These are phyloP conservation scores for Musca vetustissima DNA, from an alignment of 1,140 invertebrate genomes.

Conservation along the genomic window DNA sequence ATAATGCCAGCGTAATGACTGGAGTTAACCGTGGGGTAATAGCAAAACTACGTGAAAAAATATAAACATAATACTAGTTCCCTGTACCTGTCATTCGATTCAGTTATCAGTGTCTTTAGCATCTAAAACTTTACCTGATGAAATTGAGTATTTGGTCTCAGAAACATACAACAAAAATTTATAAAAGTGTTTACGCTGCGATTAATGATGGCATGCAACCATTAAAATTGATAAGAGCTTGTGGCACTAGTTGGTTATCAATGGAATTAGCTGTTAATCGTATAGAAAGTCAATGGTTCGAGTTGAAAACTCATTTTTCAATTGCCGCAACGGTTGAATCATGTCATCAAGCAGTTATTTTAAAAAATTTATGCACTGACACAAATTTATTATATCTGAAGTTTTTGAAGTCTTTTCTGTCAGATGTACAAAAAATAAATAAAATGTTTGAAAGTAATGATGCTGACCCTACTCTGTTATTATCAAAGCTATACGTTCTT, in stretches of 20 bases:
- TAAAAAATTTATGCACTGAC: neutral
- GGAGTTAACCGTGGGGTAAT: conserved; percentile 2
- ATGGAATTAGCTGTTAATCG: neutral
- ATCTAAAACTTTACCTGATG: conserved; percentile 6
- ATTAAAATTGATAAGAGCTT: neutral
- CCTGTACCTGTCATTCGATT: conserved; percentile 9
- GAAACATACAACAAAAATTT: conserved; percentile 12
- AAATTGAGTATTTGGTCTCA: neutral
- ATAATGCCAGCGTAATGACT: conserved; percentile 11
- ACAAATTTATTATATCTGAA: neutral
- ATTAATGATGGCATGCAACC: conserved; percentile 4
- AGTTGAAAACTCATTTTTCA: neutral
- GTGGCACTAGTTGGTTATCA: neutral
- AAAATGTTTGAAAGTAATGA: conserved; percentile 3
- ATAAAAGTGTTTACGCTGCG: neutral
- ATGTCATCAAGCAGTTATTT: conserved; percentile 16
- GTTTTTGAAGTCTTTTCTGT: neutral
- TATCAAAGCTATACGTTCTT: neutral
- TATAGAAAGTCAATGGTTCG: neutral
- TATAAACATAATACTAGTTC: neutral
- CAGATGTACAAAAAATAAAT: conserved; percentile 1
- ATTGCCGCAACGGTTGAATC: neutral
- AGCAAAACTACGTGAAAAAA: neutral
- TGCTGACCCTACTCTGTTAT: neutral
- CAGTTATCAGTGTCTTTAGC: conserved; percentile 4